phyloP scores from a whole-genome alignment of 2,888 invertebrate species.

The Nephrocerus scutellatus region DNA sequence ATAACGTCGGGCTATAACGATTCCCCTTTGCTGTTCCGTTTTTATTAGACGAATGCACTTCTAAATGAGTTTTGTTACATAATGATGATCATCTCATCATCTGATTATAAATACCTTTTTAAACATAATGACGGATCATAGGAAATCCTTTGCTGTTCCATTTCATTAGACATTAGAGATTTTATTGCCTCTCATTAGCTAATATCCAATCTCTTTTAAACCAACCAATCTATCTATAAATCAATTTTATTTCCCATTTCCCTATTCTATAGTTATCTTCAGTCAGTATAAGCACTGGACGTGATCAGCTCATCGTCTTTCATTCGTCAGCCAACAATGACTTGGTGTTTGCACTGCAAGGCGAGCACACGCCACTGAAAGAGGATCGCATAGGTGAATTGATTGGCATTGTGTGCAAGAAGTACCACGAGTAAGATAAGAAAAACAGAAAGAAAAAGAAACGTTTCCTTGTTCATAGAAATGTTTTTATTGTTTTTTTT shows the following conservation, averaged over 20 bases:
- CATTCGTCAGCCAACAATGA: constrained; percentile 86
- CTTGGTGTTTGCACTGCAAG: constrained; percentile 70
- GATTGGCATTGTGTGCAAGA: constrained; percentile 70
- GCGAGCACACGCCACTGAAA: constrained; percentile 39
- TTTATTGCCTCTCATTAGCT: background rate
- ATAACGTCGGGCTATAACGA: too few species aligned
- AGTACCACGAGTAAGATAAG: constrained; percentile 65
- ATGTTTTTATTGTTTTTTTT: background rate
- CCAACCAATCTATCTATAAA: background rate
- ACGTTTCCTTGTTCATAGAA: background rate
- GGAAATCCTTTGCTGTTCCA: too few species aligned
- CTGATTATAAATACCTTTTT: too few species aligned
- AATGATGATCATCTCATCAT: too few species aligned
- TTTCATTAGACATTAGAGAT: too few species aligned
- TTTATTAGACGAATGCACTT: too few species aligned
- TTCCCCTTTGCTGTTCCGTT: too few species aligned
- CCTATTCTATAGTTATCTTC: constrained; percentile 60
- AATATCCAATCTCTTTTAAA: background rate
- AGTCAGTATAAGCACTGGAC: constrained; percentile 76
- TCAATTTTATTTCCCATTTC: constrained; percentile 1
- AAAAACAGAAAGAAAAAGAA: background rate
- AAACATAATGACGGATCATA: too few species aligned
- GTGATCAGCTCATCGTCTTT: constrained; percentile 79
- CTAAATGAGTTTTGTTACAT: too few species aligned
- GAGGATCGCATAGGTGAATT: constrained; percentile 83